These are phyloP conservation scores for Aphodius granarius DNA, from an alignment of 2,888 invertebrate species.

Conservation along the genomic window DNA sequence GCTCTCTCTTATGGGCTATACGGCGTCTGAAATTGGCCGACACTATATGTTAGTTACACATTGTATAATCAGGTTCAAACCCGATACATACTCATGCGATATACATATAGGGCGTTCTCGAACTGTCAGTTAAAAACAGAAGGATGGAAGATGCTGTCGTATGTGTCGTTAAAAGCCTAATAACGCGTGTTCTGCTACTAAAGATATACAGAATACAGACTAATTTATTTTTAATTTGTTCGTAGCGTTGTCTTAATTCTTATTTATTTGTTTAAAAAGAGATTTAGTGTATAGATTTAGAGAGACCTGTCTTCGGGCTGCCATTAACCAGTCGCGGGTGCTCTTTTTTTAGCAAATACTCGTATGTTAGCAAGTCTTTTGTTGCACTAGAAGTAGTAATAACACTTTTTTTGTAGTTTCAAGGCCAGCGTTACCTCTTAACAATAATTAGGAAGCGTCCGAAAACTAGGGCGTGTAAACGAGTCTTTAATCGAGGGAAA, in stretches of 20 bases:
- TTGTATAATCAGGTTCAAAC: too few species aligned
- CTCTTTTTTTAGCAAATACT: too few species aligned
- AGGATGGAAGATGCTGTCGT: neutral
- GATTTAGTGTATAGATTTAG: too few species aligned
- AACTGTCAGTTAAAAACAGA: neutral
- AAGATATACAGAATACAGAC: too few species aligned
- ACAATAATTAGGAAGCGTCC: slow-evolving; percentile 38
- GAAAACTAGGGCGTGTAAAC: slow-evolving; percentile 18
- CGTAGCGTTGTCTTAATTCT: neutral
- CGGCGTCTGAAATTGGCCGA: too few species aligned
- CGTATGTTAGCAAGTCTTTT: too few species aligned
- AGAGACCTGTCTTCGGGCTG: slow-evolving; percentile 19
- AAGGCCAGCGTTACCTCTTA: slow-evolving; percentile 44
- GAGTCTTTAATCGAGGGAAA: too few species aligned
- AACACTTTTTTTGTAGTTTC: slow-evolving; percentile 25
- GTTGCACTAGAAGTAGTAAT: neutral
- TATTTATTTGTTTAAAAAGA: neutral
- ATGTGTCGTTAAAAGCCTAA: neutral
- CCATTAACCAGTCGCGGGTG: slow-evolving; percentile 16
- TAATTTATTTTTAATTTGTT: neutral
- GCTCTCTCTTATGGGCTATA: too few species aligned
- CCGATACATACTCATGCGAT: neutral
- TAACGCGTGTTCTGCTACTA: too few species aligned
- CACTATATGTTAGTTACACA: too few species aligned
- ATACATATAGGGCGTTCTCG: too few species aligned